A percentile compares a stretch with the other conserved stretches of the same genome.
These are phyloP conservation scores for Cotesia glomerata DNA, from an alignment of 1,140 invertebrate species.

Conservation along the genomic window DNA sequence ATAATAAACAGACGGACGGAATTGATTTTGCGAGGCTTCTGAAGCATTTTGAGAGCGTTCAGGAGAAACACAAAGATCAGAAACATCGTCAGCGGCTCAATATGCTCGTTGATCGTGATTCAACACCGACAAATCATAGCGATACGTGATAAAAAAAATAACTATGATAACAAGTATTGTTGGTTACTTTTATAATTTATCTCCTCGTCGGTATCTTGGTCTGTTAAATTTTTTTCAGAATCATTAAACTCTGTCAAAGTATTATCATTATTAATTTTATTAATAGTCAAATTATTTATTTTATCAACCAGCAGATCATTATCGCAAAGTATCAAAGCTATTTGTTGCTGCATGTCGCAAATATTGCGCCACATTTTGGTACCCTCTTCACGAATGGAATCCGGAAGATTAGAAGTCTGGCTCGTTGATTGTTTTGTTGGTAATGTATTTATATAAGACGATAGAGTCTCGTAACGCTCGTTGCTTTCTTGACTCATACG, in stretches of 20 bases:
- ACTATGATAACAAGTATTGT: slow-evolving; percentile 1
- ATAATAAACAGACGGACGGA: neutral
- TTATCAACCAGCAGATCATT: slow-evolving; percentile 59
- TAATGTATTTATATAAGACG: slow-evolving; percentile 47
- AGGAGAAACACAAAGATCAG: slow-evolving; percentile 69
- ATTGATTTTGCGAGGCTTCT: slow-evolving; percentile 71
- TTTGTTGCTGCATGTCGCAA: slow-evolving; percentile 58
- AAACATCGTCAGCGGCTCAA: slow-evolving; percentile 61
- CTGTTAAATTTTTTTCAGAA: neutral
- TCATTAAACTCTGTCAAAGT: neutral
- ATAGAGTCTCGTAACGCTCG: slow-evolving; percentile 51
- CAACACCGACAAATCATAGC: neutral
- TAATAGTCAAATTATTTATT: slow-evolving; percentile 47
- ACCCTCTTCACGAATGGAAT: slow-evolving; percentile 40
- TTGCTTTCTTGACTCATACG: slow-evolving; percentile 53
- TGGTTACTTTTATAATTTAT: neutral
- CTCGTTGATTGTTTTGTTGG: slow-evolving; percentile 43
- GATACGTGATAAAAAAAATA: slow-evolving; percentile 16
- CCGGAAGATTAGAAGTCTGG: slow-evolving; percentile 43
- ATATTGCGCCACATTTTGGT: slow-evolving; percentile 58
- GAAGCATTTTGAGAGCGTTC: slow-evolving; percentile 70
- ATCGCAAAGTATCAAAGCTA: slow-evolving; percentile 55
- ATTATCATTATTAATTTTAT: slow-evolving; percentile 7
- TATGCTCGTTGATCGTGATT: slow-evolving; percentile 48
- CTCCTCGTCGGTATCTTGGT: neutral